Conservation (phyloP, 2,888 invertebrate species). For the Mellilla xanthometata region DNA sequence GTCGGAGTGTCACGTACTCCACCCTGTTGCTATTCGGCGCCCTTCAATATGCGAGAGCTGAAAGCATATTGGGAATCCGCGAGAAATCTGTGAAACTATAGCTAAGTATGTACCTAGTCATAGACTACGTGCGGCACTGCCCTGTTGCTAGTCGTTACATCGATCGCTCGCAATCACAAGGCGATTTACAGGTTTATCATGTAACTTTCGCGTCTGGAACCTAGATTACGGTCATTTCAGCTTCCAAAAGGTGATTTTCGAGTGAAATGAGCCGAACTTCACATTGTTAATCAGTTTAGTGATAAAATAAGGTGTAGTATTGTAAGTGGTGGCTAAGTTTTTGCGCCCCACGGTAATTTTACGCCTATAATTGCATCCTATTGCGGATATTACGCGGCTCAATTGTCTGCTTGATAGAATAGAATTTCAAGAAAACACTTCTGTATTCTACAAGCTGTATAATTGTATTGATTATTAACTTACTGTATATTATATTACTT, state of each 20-base stretch:
- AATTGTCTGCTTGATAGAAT: conserved; percentile 4
- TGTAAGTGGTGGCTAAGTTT: conserved; percentile 3
- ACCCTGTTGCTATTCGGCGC: conserved; percentile 24
- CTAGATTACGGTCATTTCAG: background rate
- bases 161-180: conserved; percentile 50
- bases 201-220: conserved; percentile 24
- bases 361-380: conserved; percentile 7
- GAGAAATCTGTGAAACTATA: conserved; percentile 35
- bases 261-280: background rate
- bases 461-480: too few relatives aligned
- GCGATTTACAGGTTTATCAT: conserved; percentile 32
- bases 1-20: conserved; percentile 40
- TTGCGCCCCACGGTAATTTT: conserved; percentile 3
- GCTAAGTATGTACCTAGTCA: conserved; percentile 36
- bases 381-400: conserved; percentile 6
- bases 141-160: conserved; percentile 70
- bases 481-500: too few relatives aligned
- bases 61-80: conserved; percentile 40
- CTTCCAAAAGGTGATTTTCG: background rate
- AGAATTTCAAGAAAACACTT: background rate
- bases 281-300: background rate
- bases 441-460: too few relatives aligned
- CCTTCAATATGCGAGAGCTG: conserved; percentile 25
- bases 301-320: background rate
- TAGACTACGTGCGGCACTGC: conserved; percentile 48